Conservation (phyloP, 2,888 invertebrate species). For the Galerucella pusilla region DNA sequence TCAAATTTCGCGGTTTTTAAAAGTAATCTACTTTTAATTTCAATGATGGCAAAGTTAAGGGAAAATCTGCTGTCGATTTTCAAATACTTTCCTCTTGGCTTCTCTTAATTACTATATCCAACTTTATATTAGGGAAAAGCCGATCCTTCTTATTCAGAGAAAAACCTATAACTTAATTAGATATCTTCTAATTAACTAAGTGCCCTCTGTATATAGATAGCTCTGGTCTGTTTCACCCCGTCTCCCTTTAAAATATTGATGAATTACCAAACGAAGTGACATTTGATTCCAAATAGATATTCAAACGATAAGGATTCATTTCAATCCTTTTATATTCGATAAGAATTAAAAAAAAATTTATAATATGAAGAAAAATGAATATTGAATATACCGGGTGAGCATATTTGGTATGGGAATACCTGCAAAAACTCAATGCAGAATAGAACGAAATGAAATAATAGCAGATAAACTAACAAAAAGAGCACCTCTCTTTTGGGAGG, state of each 20-base stretch:
- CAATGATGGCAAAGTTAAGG: conserved; percentile 45
- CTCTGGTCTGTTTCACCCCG: conserved; percentile 20
- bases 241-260: conserved; percentile 46
- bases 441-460: too few species aligned
- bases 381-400: too few species aligned
- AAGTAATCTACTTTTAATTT: conserved; percentile 50
- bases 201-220: conserved; percentile 45
- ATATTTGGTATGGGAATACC: too few species aligned
- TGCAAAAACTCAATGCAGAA: too few species aligned
- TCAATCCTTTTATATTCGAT: conserved; percentile 34
- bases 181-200: conserved; percentile 62
- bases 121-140: conserved; percentile 53
- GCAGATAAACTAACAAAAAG: too few species aligned
- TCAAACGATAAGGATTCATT: conserved; percentile 26
- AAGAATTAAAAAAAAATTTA: background rate
- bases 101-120: conserved; percentile 57
- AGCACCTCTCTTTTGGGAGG: too few species aligned
- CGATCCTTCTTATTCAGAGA: conserved; percentile 57
- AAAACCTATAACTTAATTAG: conserved; percentile 61
- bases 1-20: conserved; percentile 47
- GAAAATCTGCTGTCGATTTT: conserved; percentile 48
- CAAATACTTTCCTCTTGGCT: conserved; percentile 39
- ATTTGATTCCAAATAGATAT: conserved; percentile 27
- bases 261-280: conserved; percentile 46
- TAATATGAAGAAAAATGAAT: background rate